Percentiles rank a stretch among this genome's conserved stretches.
Evolutionary conservation across 1,140 invertebrate species (phyloP).

Genomic region (Tetramorium alpestre): DNA sequence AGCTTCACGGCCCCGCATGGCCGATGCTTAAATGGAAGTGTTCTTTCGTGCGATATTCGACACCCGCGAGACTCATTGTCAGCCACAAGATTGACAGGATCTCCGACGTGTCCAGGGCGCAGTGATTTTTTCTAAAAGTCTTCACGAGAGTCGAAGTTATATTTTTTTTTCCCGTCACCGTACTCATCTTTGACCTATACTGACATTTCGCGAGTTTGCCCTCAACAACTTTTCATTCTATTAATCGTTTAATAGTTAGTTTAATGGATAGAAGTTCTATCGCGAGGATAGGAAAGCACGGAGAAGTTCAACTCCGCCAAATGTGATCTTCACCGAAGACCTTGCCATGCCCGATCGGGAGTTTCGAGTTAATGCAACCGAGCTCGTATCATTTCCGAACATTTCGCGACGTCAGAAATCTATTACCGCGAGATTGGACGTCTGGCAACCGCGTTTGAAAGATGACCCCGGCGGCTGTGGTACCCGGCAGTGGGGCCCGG

Average conservation of each 20-base stretch:
- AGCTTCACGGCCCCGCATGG: constrained; percentile 55
- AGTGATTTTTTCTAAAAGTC: constrained; percentile 41
- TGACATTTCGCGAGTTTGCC: neutral
- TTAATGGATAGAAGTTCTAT: neutral
- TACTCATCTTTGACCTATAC: neutral
- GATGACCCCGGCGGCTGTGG: neutral
- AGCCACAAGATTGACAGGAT: constrained; percentile 33
- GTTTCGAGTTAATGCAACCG: constrained; percentile 27
- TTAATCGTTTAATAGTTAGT: neutral
- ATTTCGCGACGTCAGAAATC: constrained; percentile 5
- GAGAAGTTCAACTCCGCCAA: neutral
- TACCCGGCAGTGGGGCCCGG: neutral
- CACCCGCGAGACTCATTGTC: constrained; percentile 48
- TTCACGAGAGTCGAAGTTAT: neutral
- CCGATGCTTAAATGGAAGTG: constrained; percentile 71
- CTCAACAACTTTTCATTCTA: constrained; percentile 18
- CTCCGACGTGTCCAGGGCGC: neutral
- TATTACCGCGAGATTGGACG: constrained; percentile 22
- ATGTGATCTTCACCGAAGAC: neutral
- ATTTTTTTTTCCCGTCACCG: neutral
- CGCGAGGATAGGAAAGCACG: neutral
- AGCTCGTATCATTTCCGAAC: neutral
- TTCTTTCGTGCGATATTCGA: constrained; percentile 57
- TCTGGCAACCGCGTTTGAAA: constrained; percentile 19
- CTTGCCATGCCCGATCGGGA: neutral